Evolutionary conservation across 2,888 invertebrate species (phyloP), one percentile per base, ranked within the genome.

Genomic region (Agelastica alni): DNA sequence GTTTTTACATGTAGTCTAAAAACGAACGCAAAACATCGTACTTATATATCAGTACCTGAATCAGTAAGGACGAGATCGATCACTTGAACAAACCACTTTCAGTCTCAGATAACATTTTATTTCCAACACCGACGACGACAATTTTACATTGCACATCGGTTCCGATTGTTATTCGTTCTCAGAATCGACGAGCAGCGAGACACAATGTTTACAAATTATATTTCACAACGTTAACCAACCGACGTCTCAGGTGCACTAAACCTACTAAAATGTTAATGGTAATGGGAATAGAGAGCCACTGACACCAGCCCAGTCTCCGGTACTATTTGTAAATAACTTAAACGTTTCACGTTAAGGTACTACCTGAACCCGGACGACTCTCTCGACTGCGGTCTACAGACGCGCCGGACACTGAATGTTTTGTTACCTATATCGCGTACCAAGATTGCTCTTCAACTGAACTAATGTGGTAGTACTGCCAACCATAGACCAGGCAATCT

Each of bases 231-330:
- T 32, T 41, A 37, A 39, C 37, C 7, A 16, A 12, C 37, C 10
- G 20, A 39, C 37, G 4, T 22, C 36, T 49, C 39, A 26, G 39
- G 48, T 48, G 41, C 32, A 37, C 49, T 42, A 42, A 32, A 49
- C n/a, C n/a, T n/a, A n/a, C 49, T 39, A 22, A 42, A 49, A 49
- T 49, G 49, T 31, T 49, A 41, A 32, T 45, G 28, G 42, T 42
- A 41, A 12, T 28, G 43, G 43, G 20, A 32, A 32, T n/a, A n/a
- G n/a, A n/a, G n/a, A 32, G 32, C 31, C 32, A 44, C 17, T 31
- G 17, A 43, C 43, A 43, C 43, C 17, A 30, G 10, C 28, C 36
- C 28, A 26, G 46, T 14, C 36, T 37, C 16, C 28, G 46, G 34
- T 46, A 26, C 37, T 20, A 39, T 18, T 39, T 39, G 12, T 39